Conservation (phyloP, 2,888 invertebrate species). For the Hecatera dysodea region DNA sequence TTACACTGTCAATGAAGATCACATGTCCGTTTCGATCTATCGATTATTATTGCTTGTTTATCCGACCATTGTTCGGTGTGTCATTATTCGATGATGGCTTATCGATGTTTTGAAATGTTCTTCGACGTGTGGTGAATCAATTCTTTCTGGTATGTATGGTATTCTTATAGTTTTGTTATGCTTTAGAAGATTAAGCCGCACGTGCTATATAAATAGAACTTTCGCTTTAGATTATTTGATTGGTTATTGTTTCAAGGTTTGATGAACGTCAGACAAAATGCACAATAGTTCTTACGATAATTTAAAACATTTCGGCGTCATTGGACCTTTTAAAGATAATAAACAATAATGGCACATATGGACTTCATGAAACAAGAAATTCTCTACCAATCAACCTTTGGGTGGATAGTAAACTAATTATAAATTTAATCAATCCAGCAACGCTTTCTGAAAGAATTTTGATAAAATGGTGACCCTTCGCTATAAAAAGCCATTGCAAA, state of each 20-base stretch:
- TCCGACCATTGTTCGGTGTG: slow-evolving; percentile 58
- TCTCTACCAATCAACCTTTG: too few relatives aligned
- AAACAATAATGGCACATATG: too few relatives aligned
- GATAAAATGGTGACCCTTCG: neutral
- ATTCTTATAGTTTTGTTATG: slow-evolving; percentile 30
- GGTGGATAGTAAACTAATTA: too few relatives aligned
- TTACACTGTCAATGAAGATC: slow-evolving; percentile 75
- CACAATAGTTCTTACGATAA: neutral
- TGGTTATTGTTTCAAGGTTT: neutral
- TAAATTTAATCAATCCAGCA: neutral
- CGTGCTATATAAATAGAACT: neutral
- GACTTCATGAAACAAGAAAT: too few relatives aligned
- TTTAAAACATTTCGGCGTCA: neutral
- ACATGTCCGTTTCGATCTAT: slow-evolving; percentile 70
- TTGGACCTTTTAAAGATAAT: too few relatives aligned
- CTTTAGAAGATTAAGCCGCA: neutral
- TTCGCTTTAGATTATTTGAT: slow-evolving; percentile 10
- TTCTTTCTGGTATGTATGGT: slow-evolving; percentile 34
- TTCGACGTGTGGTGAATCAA: slow-evolving; percentile 36
- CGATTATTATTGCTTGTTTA: slow-evolving; percentile 66
- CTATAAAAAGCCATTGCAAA: neutral
- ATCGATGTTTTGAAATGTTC: slow-evolving; percentile 59
- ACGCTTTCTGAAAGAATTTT: neutral
- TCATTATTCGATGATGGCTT: slow-evolving; percentile 62
- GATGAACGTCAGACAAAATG: neutral